These are phyloP conservation scores for Narcine bancroftii DNA, from an alignment of 2,113 vertebrate species.

Conservation along the genomic window DNA sequence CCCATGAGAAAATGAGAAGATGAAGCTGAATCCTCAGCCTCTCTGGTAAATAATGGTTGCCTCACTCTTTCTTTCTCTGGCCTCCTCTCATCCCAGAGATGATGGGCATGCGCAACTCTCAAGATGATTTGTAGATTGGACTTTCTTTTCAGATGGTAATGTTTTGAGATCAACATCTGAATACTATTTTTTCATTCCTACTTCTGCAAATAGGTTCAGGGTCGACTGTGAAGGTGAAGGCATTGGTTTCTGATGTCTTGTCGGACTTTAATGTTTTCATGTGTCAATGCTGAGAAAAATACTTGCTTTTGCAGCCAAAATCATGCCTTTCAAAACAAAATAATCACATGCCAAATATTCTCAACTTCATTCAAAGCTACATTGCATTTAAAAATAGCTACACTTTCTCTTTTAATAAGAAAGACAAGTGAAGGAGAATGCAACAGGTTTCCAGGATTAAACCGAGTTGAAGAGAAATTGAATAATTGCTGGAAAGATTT, in stretches of 20 bases:
- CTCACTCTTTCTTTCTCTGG: too few relatives aligned
- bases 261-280: neutral
- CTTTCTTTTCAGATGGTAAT: neutral
- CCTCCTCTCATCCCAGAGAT: too few relatives aligned
- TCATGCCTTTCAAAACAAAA: neutral
- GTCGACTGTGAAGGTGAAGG: neutral
- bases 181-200: neutral
- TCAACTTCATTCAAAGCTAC: neutral
- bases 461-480: neutral
- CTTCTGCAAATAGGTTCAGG: neutral
- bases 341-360: neutral
- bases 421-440: neutral
- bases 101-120: neutral
- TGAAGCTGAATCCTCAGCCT: too few relatives aligned
- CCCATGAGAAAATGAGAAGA: too few relatives aligned
- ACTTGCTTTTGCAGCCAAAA: neutral
- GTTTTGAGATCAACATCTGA: neutral
- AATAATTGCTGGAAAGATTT: neutral
- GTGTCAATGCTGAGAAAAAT: too few relatives aligned
- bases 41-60: too few relatives aligned
- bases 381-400: neutral
- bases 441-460: neutral
- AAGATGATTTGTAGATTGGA: neutral
- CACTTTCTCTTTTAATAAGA: neutral
- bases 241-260: neutral